Conservation (phyloP, 2,888 invertebrate genomes). For the Cosmia trapezina region DNA sequence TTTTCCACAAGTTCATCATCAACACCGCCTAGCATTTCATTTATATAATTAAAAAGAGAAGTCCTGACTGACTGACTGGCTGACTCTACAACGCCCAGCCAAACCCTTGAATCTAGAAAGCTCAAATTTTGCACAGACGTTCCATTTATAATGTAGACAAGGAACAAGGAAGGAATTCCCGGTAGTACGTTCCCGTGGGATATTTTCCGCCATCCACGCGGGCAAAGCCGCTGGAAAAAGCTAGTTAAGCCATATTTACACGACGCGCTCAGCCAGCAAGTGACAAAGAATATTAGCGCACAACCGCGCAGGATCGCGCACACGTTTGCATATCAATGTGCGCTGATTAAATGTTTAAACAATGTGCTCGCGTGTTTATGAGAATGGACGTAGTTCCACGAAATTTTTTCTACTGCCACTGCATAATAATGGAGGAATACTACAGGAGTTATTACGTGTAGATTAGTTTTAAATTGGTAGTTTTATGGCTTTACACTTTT, state of each 20-base stretch:
- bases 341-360: constrained; percentile 51
- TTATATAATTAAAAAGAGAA: too few relatives aligned
- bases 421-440: constrained; percentile 33
- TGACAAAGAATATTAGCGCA: constrained; percentile 26
- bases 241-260: constrained; percentile 1
- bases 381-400: constrained; percentile 33
- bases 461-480: constrained; percentile 33
- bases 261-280: neutral
- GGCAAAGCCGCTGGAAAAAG: too few relatives aligned
- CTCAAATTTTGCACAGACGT: too few relatives aligned
- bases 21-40: constrained; percentile 11
- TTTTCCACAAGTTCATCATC: constrained; percentile 5
- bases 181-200: too few relatives aligned
- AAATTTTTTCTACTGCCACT: constrained; percentile 41
- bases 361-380: constrained; percentile 60
- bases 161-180: too few relatives aligned
- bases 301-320: constrained; percentile 33
- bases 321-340: constrained; percentile 58
- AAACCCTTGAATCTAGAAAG: too few relatives aligned
- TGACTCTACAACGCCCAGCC: too few relatives aligned
- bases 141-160: too few relatives aligned
- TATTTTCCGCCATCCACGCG: too few relatives aligned
- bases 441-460: constrained; percentile 23
- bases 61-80: too few relatives aligned
- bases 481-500: constrained; percentile 51